These are phyloP conservation scores for Aurelia sp. DNA, from an alignment of 30 jellyfish, hydroid and myxozoan genomes.

Conservation along the genomic window DNA sequence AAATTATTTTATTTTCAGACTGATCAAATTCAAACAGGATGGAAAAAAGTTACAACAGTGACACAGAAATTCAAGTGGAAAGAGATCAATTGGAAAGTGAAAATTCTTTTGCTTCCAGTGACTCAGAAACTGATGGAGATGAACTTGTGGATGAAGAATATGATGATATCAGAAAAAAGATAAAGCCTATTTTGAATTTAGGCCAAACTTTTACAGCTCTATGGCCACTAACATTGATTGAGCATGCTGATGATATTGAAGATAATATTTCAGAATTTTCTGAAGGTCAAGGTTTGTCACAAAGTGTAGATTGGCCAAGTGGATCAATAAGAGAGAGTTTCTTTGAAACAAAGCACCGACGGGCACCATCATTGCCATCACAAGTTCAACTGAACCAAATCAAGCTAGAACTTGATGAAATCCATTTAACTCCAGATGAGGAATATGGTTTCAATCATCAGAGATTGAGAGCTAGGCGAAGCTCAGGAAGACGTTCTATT, in stretches of 20 bases:
- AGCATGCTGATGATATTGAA: slow-evolving; percentile 30
- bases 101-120: slow-evolving; percentile 28
- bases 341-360: slow-evolving; percentile 46
- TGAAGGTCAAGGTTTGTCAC: slow-evolving; percentile 27
- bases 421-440: slow-evolving; percentile 64
- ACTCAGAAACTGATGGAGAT: slow-evolving; percentile 82
- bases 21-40: background rate
- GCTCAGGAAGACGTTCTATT: slow-evolving; percentile 38
- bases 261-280: background rate
- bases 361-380: slow-evolving; percentile 80
- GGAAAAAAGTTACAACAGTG: background rate
- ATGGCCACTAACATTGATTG: slow-evolving; percentile 49
- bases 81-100: slow-evolving; percentile 1
- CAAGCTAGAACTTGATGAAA: slow-evolving; percentile 72
- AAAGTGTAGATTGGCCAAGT: slow-evolving; percentile 58
- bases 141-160: slow-evolving; percentile 81
- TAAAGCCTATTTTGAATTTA: slow-evolving; percentile 76
- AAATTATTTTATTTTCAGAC: no score
- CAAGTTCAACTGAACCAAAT: slow-evolving; percentile 57
- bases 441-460: slow-evolving; percentile 93
- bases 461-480: slow-evolving; percentile 49
- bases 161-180: slow-evolving; percentile 61
- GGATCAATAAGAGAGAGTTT: slow-evolving; percentile 18
- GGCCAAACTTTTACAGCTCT: slow-evolving; percentile 78
- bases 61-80: slow-evolving; percentile 5